Percentiles rank a stretch among this genome's conserved stretches.
These are phyloP conservation scores for Pinna nobilis DNA, from an alignment of 1,140 invertebrate genomes.

Conservation along the genomic window DNA sequence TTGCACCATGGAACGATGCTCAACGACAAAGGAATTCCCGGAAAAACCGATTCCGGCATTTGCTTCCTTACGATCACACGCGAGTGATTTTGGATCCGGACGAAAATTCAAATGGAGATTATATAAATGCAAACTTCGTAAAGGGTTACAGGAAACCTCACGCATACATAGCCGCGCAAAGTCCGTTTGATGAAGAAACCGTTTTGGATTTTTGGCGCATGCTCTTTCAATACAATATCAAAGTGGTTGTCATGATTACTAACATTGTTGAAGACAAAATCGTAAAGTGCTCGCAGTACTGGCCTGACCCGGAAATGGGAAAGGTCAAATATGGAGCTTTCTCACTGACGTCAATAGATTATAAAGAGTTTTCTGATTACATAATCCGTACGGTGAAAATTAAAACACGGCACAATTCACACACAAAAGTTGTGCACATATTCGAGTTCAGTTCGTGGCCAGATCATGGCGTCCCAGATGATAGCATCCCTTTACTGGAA, in stretches of 20 bases:
- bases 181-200: conserved; percentile 71
- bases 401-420: conserved; percentile 10
- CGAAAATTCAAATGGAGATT: conserved; percentile 80
- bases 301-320: conserved; percentile 61
- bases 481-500: conserved; percentile 97
- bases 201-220: conserved; percentile 71
- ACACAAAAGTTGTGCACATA: conserved; percentile 55
- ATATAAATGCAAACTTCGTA: conserved; percentile 92
- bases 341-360: conserved; percentile 55
- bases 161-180: conserved; percentile 72
- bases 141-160: conserved; percentile 59
- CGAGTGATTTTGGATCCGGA: conserved; percentile 58
- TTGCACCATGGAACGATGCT: conserved; percentile 51
- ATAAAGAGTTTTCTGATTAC: conserved; percentile 63
- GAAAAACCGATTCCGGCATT: conserved; percentile 69
- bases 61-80: conserved; percentile 72
- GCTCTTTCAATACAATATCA: conserved; percentile 65
- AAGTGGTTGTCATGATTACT: conserved; percentile 67
- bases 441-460: conserved; percentile 99
- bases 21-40: conserved; percentile 46
- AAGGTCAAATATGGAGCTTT: conserved; percentile 60
- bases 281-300: conserved; percentile 73
- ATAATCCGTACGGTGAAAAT: conserved; percentile 54
- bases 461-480: conserved; percentile 97
- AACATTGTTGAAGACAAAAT: conserved; percentile 70